Evolutionary conservation across 2,888 invertebrate species (phyloP).

Genomic region (Hymenopus coronatus): DNA sequence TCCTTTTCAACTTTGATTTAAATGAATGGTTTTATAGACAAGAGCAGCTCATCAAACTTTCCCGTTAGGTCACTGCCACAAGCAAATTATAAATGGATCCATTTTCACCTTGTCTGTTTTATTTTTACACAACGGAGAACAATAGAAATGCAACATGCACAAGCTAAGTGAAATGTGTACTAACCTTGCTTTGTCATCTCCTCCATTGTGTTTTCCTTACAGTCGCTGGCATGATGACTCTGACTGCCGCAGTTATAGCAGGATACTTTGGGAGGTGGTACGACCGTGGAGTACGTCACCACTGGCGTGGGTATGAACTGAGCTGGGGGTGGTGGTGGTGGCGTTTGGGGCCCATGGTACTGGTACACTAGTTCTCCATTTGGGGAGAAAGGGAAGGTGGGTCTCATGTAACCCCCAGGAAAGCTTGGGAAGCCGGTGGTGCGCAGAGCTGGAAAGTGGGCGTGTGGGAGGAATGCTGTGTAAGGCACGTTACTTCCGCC

Average conservation of each 20-base stretch:
- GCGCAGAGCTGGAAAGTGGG: conserved; percentile 45
- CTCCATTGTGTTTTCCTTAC: conserved; percentile 89
- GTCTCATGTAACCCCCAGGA: conserved; percentile 40
- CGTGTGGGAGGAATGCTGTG: conserved; percentile 45
- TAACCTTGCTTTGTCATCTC: conserved; percentile 66
- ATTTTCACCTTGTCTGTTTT: too few relatives aligned
- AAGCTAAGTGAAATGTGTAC: too few relatives aligned
- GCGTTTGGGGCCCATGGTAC: conserved; percentile 39
- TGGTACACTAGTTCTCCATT: conserved; percentile 37
- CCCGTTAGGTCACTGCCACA: too few relatives aligned
- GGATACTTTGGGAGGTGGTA: conserved; percentile 63
- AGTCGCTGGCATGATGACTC: conserved; percentile 80
- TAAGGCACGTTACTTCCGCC: conserved; percentile 32
- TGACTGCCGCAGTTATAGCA: conserved; percentile 92
- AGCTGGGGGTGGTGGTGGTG: conserved; percentile 42
- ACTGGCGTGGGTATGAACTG: conserved; percentile 44
- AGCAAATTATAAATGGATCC: too few relatives aligned
- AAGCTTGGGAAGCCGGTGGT: conserved; percentile 39
- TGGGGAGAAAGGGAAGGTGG: conserved; percentile 39
- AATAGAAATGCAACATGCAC: too few relatives aligned
- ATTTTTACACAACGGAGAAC: too few relatives aligned
- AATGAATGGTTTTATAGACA: too few relatives aligned
- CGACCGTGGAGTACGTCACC: conserved; percentile 48
- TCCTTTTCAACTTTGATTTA: too few relatives aligned
- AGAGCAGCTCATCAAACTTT: too few relatives aligned